phyloP scores from a whole-genome alignment of 2,113 vertebrate species.

The Jaculus jaculus region DNA sequence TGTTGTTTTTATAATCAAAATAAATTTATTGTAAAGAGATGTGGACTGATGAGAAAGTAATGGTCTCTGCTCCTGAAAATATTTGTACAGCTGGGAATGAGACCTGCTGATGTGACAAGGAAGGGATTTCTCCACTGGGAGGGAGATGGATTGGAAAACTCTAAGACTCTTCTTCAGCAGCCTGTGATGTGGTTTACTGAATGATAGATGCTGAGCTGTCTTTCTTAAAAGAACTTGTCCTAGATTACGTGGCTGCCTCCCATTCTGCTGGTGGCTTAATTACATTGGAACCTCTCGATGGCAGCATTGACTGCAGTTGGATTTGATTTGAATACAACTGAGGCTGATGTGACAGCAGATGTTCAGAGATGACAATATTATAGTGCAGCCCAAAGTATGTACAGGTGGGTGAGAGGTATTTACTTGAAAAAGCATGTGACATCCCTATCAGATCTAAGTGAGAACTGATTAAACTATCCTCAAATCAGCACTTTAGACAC shows the following conservation, averaged over 20 bases:
- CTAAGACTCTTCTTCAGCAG: not conserved
- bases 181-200: not conserved
- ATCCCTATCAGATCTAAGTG: no score
- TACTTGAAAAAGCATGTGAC: not conserved
- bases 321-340: not conserved
- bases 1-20: slow-evolving; percentile 19
- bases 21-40: not conserved
- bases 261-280: not conserved
- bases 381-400: not conserved
- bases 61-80: not conserved
- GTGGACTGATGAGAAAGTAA: not conserved
- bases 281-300: not conserved
- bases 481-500: not conserved
- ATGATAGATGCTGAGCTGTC: not conserved
- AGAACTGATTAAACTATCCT: slow-evolving; percentile 17
- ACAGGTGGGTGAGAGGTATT: not conserved
- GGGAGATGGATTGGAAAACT: not conserved
- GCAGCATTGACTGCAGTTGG: not conserved
- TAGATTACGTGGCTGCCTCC: not conserved
- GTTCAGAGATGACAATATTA: not conserved
- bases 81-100: not conserved
- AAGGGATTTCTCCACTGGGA: not conserved
- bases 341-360: not conserved
- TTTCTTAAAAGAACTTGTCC: not conserved
- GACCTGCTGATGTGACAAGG: not conserved